These are phyloP conservation scores for Bombus polaris DNA, from an alignment of 1,140 invertebrate genomes.

Conservation along the genomic window DNA sequence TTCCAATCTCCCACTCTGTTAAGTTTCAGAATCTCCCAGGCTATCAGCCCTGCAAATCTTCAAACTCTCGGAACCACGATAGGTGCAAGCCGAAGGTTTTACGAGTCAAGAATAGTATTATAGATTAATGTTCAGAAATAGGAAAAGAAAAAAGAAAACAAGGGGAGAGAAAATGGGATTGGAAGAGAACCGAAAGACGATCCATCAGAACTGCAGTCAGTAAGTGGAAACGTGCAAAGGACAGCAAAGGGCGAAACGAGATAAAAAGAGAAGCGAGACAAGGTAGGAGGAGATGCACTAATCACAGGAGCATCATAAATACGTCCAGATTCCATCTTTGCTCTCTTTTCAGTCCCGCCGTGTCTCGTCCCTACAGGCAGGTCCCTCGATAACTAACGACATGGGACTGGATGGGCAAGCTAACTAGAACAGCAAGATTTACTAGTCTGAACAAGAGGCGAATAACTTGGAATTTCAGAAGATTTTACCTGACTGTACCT, in stretches of 20 bases:
- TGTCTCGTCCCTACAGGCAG: background rate
- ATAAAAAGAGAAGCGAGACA: background rate
- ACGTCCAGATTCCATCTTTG: conserved; percentile 28
- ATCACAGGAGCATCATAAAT: conserved; percentile 34
- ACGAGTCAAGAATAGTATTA: too few relatives aligned
- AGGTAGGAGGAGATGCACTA: background rate
- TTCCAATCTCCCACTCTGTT: background rate
- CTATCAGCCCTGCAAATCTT: fast-evolving
- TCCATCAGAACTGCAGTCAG: too few relatives aligned
- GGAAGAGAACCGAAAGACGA: background rate
- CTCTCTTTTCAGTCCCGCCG: background rate
- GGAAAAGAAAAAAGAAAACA: background rate
- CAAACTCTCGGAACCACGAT: too few relatives aligned
- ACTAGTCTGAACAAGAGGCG: conserved; percentile 1
- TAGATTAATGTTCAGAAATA: too few relatives aligned
- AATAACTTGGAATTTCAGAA: conserved; percentile 17
- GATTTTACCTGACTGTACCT: conserved; percentile 1
- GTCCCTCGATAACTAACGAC: conserved; percentile 28
- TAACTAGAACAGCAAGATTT: conserved; percentile 35
- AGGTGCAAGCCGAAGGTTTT: too few relatives aligned
- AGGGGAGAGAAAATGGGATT: background rate
- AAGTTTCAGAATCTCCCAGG: background rate
- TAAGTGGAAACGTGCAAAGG: background rate
- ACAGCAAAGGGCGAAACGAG: background rate
- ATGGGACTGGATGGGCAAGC: background rate